Percentiles rank a stretch among this genome's conserved stretches.
Evolutionary conservation across 2,113 vertebrate genomes (phyloP).

Genomic region (Tretioscincus oriximinensis): DNA sequence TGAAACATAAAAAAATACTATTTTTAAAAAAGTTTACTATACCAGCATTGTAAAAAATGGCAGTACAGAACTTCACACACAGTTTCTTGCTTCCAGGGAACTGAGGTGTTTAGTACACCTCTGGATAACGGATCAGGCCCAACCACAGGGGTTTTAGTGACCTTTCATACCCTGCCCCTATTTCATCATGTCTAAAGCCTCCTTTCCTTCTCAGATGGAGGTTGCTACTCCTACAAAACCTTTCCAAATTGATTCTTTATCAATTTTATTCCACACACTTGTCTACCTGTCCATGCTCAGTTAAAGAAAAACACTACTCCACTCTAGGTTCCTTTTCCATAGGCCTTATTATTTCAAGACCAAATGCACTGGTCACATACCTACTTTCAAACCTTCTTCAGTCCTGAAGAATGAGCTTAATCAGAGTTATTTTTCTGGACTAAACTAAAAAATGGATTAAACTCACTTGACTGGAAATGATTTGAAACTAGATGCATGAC

Average conservation of each 20-base stretch:
- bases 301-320: too few species aligned
- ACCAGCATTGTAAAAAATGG: neutral
- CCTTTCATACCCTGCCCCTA: neutral
- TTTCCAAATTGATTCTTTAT: neutral
- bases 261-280: neutral
- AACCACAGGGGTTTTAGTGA: neutral
- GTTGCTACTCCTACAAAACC: neutral
- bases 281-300: neutral
- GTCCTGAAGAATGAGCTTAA: too few species aligned
- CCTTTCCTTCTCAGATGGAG: neutral
- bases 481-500: too few species aligned
- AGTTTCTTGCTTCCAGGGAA: neutral
- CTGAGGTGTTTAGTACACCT: neutral
- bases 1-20: conserved; percentile 41
- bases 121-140: too few species aligned
- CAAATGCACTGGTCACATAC: neutral
- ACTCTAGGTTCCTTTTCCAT: neutral
- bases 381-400: too few species aligned
- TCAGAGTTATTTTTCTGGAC: too few species aligned
- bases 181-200: neutral
- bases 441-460: too few species aligned
- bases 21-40: neutral
- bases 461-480: too few species aligned
- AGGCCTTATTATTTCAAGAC: neutral
- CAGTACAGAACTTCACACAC: neutral